These are phyloP conservation scores for Zeugodacus cucurbitae DNA, from an alignment of 1,140 invertebrate species.

Conservation along the genomic window DNA sequence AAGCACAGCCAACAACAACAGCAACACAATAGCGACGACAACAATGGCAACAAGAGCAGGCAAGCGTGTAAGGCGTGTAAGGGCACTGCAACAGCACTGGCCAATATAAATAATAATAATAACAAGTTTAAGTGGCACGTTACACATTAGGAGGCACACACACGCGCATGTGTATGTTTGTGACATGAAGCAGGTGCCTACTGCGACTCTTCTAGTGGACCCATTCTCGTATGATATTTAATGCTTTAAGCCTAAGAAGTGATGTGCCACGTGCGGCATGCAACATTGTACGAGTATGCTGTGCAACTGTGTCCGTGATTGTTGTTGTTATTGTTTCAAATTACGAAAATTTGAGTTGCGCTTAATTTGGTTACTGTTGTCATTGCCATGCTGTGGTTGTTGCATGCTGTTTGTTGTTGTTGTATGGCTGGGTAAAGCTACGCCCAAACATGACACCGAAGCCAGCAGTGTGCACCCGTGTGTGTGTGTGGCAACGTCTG, in stretches of 20 bases:
- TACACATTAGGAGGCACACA: not conserved
- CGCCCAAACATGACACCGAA: not conserved
- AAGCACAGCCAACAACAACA: not conserved
- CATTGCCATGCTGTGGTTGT: not conserved
- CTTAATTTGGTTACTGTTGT: not conserved
- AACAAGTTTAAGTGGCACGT: not conserved
- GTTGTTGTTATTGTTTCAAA: not conserved
- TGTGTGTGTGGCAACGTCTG: not conserved
- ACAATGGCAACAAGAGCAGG: not conserved
- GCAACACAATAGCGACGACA: not conserved
- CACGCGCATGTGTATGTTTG: not conserved
- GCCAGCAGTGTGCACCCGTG: not conserved
- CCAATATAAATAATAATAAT: constrained; percentile 32
- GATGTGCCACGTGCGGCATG: not conserved
- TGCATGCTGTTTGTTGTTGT: not conserved
- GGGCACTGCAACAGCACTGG: not conserved
- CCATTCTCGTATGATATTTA: not conserved
- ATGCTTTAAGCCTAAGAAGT: not conserved
- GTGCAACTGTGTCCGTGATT: not conserved
- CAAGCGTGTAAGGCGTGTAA: too few species aligned
- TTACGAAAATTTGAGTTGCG: not conserved
- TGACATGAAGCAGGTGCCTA: not conserved
- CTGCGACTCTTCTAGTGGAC: not conserved
- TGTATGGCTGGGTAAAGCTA: not conserved
- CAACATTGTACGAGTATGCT: not conserved